Percentiles rank a stretch among this genome's conserved stretches.
phyloP scores from a whole-genome alignment of 2,888 invertebrate genomes.

The Leucophenga maculata region DNA sequence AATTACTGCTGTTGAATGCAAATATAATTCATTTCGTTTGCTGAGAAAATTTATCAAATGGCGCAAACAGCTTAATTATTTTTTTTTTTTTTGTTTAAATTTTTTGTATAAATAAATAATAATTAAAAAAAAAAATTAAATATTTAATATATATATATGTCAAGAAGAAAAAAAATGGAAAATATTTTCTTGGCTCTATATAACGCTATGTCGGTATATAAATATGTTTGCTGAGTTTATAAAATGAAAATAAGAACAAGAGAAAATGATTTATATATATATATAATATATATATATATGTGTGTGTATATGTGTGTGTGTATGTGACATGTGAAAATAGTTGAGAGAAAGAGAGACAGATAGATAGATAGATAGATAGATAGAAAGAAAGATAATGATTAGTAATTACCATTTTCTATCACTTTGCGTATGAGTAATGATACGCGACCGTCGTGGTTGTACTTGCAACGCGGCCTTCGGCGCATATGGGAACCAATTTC shows the following conservation, averaged over 20 bases:
- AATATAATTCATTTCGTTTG: too few relatives aligned
- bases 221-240: too few relatives aligned
- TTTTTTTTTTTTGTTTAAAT: too few relatives aligned
- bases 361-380: constrained; percentile 22
- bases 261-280: constrained; percentile 31
- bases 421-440: constrained; percentile 65
- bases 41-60: too few relatives aligned
- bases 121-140: too few relatives aligned
- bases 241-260: constrained; percentile 36
- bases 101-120: too few relatives aligned
- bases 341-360: constrained; percentile 25
- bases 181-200: too few relatives aligned
- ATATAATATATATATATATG: not conserved
- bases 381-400: constrained; percentile 43
- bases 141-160: too few relatives aligned
- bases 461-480: constrained; percentile 34
- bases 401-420: constrained; percentile 71
- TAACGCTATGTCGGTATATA: too few relatives aligned
- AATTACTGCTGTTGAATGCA: too few relatives aligned
- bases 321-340: not conserved
- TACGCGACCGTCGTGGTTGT: constrained; percentile 53
- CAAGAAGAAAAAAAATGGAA: too few relatives aligned
- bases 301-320: constrained; percentile 5
- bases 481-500: constrained; percentile 33
- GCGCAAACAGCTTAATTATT: too few relatives aligned